A percentile compares a stretch with the other conserved stretches of the same genome.
Conservation (phyloP, 2,888 invertebrate species). For the Papilio gigon region DNA sequence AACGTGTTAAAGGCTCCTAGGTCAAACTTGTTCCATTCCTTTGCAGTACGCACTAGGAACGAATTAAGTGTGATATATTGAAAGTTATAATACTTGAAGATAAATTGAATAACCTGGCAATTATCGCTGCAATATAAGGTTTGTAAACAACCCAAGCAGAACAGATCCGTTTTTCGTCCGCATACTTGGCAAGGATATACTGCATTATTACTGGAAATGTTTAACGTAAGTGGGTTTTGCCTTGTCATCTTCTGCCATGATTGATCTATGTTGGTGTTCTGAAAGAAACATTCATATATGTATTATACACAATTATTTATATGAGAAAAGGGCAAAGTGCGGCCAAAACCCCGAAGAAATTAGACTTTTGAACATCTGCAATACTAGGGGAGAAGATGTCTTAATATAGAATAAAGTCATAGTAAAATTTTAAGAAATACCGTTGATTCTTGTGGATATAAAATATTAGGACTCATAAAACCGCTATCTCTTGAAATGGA, state of each 20-base stretch:
- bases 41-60: too few relatives aligned
- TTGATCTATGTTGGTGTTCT: slow-evolving; percentile 5
- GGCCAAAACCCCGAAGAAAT: too few relatives aligned
- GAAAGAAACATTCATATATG: background rate
- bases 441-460: slow-evolving; percentile 4
- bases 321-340: too few relatives aligned
- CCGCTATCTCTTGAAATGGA: slow-evolving; percentile 14
- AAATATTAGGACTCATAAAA: slow-evolving; percentile 1
- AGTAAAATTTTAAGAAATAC: slow-evolving; percentile 1
- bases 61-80: too few relatives aligned
- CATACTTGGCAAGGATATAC: background rate
- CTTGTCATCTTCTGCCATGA: background rate
- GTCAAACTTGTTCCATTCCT: too few relatives aligned
- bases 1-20: too few relatives aligned
- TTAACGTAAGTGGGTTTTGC: background rate
- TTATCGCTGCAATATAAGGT: background rate
- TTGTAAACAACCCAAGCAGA: slow-evolving; percentile 12
- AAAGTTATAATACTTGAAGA: background rate
- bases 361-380: too few relatives aligned
- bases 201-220: background rate
- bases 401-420: background rate
- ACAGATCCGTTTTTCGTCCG: background rate
- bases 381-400: too few relatives aligned
- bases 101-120: slow-evolving; percentile 4
- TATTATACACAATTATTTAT: too few relatives aligned